Conservation (phyloP, 2,113 vertebrate species). For the Cromileptes altivelis region DNA sequence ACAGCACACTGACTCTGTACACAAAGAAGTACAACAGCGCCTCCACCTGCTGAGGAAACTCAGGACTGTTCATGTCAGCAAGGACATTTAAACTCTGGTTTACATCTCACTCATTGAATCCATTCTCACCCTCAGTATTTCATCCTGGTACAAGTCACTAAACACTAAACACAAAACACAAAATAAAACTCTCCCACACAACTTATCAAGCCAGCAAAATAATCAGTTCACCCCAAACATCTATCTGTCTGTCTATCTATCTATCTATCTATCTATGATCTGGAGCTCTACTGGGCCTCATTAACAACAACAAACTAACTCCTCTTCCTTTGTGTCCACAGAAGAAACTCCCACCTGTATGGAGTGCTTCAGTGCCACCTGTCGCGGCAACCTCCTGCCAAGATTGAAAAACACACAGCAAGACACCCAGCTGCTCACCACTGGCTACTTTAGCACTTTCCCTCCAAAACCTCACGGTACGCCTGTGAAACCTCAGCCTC, state of each 20-base stretch:
- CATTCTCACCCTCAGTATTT: no score
- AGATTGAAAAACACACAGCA: slow-evolving; percentile 48
- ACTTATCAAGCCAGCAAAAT: no score
- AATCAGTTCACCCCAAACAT: no score
- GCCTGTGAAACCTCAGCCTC: background rate
- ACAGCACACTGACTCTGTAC: no score
- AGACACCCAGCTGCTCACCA: slow-evolving; percentile 81
- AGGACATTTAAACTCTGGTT: no score
- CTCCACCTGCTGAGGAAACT: no score
- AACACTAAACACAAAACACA: no score
- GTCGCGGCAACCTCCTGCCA: slow-evolving; percentile 80
- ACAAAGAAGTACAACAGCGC: no score
- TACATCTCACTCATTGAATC: no score
- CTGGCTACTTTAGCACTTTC: slow-evolving; percentile 87
- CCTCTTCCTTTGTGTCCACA: slow-evolving; percentile 35
- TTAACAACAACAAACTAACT: background rate
- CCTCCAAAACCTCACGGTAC: slow-evolving; percentile 85
- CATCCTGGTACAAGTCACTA: no score
- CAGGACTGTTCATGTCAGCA: no score
- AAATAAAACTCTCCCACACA: no score
- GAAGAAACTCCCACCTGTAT: slow-evolving; percentile 81
- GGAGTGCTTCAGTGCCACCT: slow-evolving; percentile 80
- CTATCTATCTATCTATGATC: background rate
- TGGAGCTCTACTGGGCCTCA: background rate
- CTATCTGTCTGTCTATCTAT: background rate